These are phyloP conservation scores for Rhamphomyia laevipes DNA, from an alignment of 2,888 invertebrate species.

Conservation along the genomic window DNA sequence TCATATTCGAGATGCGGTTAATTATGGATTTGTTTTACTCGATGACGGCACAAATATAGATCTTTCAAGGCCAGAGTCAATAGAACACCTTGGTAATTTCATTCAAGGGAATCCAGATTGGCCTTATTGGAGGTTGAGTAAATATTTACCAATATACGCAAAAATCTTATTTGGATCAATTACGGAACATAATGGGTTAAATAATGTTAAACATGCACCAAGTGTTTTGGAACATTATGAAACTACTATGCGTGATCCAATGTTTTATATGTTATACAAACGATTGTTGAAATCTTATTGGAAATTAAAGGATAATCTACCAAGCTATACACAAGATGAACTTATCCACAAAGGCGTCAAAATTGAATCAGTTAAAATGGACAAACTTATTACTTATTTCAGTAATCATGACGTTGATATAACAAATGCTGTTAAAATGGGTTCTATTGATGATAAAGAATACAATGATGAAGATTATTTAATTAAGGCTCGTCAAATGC, in stretches of 20 bases:
- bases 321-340: conserved; percentile 50
- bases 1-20: conserved; percentile 41
- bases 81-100: conserved; percentile 52
- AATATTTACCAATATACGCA: conserved; percentile 43
- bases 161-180: conserved; percentile 45
- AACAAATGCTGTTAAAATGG: conserved; percentile 42
- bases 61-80: conserved; percentile 47
- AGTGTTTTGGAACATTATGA: conserved; percentile 49
- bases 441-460: conserved; percentile 24
- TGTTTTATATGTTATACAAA: conserved; percentile 58
- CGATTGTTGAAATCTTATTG: conserved; percentile 44
- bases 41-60: conserved; percentile 44
- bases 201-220: conserved; percentile 32
- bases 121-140: conserved; percentile 47
- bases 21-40: conserved; percentile 38
- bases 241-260: conserved; percentile 59
- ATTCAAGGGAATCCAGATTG: conserved; percentile 54
- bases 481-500: conserved; percentile 46
- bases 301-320: conserved; percentile 47
- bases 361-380: conserved; percentile 46
- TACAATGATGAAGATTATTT: conserved; percentile 25
- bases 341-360: conserved; percentile 48
- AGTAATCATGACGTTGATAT: conserved; percentile 52
- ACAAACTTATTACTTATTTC: conserved; percentile 52
- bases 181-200: conserved; percentile 22